Percentiles rank a stretch among this genome's conserved stretches.
These are phyloP conservation scores for Pseudomyrmex dendroicus DNA, from an alignment of 1,140 invertebrate genomes.

Conservation along the genomic window DNA sequence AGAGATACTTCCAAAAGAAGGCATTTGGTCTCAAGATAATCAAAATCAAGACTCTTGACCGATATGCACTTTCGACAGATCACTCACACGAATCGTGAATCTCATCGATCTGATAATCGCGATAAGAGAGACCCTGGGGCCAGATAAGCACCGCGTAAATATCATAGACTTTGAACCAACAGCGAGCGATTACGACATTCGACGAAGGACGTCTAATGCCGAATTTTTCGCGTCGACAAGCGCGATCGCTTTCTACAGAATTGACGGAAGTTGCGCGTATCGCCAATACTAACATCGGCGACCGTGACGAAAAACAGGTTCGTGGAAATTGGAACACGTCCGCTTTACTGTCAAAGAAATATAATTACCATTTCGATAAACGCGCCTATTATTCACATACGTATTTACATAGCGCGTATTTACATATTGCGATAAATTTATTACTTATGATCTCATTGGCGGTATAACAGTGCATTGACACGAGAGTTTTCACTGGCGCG, in stretches of 20 bases:
- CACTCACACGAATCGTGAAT: not conserved
- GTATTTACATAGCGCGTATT: not conserved
- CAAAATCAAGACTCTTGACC: slow-evolving; percentile 41
- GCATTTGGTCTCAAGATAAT: slow-evolving; percentile 4
- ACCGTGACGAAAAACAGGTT: slow-evolving; percentile 49
- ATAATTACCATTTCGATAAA: slow-evolving; percentile 34
- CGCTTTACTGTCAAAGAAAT: slow-evolving; percentile 34
- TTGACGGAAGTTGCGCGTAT: not conserved
- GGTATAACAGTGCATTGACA: slow-evolving; percentile 3
- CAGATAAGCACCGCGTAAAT: slow-evolving; percentile 34
- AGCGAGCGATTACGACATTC: slow-evolving; percentile 31
- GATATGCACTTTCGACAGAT: slow-evolving; percentile 34
- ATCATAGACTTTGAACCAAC: slow-evolving; percentile 47
- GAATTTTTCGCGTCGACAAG: not conserved
- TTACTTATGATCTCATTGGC: slow-evolving; percentile 35
- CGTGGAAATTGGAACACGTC: slow-evolving; percentile 46
- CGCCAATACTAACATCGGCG: slow-evolving; percentile 8
- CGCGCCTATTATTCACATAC: slow-evolving; percentile 9
- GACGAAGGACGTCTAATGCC: not conserved
- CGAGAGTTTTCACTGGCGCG: slow-evolving; percentile 27
- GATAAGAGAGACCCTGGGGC: slow-evolving; percentile 31
- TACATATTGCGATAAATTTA: slow-evolving; percentile 19
- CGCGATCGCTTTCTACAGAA: slow-evolving; percentile 8
- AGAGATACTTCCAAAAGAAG: not conserved
- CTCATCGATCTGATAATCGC: slow-evolving; percentile 22